Conservation (phyloP, 2,888 invertebrate species). For the Acronicta aceris region DNA sequence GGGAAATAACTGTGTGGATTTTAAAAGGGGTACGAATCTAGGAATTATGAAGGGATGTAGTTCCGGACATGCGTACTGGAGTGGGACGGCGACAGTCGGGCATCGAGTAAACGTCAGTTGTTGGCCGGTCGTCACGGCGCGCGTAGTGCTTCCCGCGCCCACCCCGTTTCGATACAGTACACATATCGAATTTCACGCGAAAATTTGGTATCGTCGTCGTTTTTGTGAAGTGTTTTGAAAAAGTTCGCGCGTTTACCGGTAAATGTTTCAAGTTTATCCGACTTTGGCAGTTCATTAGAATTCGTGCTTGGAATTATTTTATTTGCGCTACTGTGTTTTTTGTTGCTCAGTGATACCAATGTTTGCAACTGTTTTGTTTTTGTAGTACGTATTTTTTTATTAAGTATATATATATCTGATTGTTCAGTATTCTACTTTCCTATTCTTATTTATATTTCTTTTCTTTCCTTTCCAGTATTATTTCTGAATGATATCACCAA, state of each 20-base stretch:
- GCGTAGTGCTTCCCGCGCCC: conserved; percentile 65
- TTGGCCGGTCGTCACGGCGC: conserved; percentile 77
- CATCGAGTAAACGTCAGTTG: conserved; percentile 78
- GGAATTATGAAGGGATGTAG: conserved; percentile 77
- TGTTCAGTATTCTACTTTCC: conserved; percentile 49
- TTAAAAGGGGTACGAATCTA: conserved; percentile 67
- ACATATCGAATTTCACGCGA: conserved; percentile 88
- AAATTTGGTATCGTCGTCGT: conserved; percentile 88
- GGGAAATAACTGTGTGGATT: conserved; percentile 52
- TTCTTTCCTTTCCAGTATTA: conserved; percentile 53
- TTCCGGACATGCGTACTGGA: conserved; percentile 86
- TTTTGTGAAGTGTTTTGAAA: conserved; percentile 81
- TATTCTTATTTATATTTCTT: conserved; percentile 52
- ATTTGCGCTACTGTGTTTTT: conserved; percentile 79
- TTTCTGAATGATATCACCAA: conserved; percentile 77
- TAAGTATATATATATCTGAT: conserved; percentile 53
- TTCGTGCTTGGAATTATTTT: conserved; percentile 70
- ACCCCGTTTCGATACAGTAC: conserved; percentile 72
- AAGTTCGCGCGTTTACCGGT: conserved; percentile 59
- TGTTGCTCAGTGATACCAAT: conserved; percentile 74
- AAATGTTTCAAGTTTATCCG: conserved; percentile 77
- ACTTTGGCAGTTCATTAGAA: conserved; percentile 66
- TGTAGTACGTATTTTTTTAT: conserved; percentile 75
- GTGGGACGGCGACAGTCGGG: conserved; percentile 78
- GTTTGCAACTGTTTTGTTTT: conserved; percentile 74